Evolutionary conservation across 2,888 invertebrate species (phyloP).

Genomic region (Crocallis elinguaria): DNA sequence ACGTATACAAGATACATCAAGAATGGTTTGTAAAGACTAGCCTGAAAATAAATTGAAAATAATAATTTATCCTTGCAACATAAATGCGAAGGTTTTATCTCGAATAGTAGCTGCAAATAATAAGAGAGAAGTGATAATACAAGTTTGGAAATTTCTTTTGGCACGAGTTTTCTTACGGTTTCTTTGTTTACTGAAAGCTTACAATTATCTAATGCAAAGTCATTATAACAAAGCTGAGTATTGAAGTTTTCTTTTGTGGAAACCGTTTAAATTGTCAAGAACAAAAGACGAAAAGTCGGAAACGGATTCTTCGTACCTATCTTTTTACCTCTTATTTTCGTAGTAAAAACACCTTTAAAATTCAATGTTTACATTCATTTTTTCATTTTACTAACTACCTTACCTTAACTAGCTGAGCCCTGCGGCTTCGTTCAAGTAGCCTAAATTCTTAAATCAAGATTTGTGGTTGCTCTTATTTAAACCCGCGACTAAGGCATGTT

Average conservation of each 20-base stretch:
- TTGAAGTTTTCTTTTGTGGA: neutral
- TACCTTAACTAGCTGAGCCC: too few relatives aligned
- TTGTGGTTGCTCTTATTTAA: too few relatives aligned
- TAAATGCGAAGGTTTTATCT: slow-evolving; percentile 19
- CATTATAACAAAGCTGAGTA: neutral
- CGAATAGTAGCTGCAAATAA: slow-evolving; percentile 19
- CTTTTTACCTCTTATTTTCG: too few relatives aligned
- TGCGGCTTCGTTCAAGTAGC: too few relatives aligned
- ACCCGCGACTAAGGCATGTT: too few relatives aligned
- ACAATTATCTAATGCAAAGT: slow-evolving; percentile 8
- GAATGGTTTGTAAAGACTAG: too few relatives aligned
- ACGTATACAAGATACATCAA: too few relatives aligned
- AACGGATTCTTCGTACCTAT: too few relatives aligned
- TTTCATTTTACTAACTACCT: too few relatives aligned
- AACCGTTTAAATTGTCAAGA: neutral
- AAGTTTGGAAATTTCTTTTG: slow-evolving; percentile 24
- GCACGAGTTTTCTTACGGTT: slow-evolving; percentile 16
- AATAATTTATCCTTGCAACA: slow-evolving; percentile 7
- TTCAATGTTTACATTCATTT: too few relatives aligned
- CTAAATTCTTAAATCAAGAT: too few relatives aligned
- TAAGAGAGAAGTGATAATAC: slow-evolving; percentile 8
- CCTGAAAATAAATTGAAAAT: slow-evolving; percentile 4
- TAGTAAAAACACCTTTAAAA: too few relatives aligned
- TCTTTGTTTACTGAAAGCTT: slow-evolving; percentile 4
- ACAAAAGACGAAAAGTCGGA: neutral